Evolutionary conservation across 2,113 vertebrate genomes (phyloP).

Genomic region (Ameiurus melas): DNA sequence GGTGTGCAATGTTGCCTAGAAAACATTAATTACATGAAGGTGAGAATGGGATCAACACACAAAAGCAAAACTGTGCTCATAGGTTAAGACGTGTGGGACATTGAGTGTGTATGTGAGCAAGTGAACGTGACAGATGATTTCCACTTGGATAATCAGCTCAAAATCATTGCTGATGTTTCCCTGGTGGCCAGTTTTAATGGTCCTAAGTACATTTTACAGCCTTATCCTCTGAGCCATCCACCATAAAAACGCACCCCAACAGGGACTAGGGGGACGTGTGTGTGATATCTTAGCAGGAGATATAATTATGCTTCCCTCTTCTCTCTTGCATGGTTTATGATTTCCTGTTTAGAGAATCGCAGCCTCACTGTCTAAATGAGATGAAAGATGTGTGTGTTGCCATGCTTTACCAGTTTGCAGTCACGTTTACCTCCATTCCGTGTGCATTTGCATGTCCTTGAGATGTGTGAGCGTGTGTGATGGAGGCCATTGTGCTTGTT

Average conservation of each 20-base stretch:
- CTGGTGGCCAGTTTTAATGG: not conserved
- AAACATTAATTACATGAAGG: not conserved
- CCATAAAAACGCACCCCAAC: not conserved
- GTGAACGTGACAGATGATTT: not conserved
- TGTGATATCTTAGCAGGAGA: constrained; percentile 32
- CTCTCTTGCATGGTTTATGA: constrained; percentile 15
- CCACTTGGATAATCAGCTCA: not conserved
- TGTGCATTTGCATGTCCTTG: not conserved
- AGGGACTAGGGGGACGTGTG: constrained; percentile 4
- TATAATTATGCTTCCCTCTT: constrained; percentile 22
- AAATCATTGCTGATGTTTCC: not conserved
- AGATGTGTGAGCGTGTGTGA: not conserved
- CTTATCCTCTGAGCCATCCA: constrained; percentile 19
- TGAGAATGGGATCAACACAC: not conserved
- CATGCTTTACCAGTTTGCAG: not conserved
- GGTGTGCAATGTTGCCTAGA: not conserved
- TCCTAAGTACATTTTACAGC: constrained; percentile 20
- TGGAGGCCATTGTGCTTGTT: constrained; percentile 6
- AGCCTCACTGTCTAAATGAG: constrained; percentile 20
- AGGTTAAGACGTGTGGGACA: not conserved
- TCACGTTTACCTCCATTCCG: constrained; percentile 16
- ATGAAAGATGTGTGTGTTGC: not conserved
- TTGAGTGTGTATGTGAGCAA: not conserved
- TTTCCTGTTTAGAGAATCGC: constrained; percentile 44
- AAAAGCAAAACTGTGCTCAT: not conserved